Evolutionary conservation across 2,888 invertebrate genomes (phyloP), one percentile per base, ranked within the genome.

Genomic region (Parnassius smintheus): DNA sequence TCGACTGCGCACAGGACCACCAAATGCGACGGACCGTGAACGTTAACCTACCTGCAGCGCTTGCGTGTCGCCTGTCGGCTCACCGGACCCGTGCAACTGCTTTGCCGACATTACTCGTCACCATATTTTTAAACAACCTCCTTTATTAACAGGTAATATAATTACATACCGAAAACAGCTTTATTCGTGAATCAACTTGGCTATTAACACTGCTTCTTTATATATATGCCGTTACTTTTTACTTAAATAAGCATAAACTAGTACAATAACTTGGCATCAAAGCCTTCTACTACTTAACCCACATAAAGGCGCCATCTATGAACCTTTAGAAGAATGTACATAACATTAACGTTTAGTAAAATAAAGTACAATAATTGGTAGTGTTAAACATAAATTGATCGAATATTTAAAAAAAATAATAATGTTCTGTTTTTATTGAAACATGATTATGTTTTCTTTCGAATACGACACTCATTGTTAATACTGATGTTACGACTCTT

Each of bases 1-100:
- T 81, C 78, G 79, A 80, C 81, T 83, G 83, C 84, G 82, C 88
- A 83, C 80, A 83, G 85, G 80, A 84, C 82, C 81, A 83, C 79
- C 88, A 87, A 90, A 85, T 89, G 90, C 90, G 87, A 78, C 85
- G 79, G 88, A 90, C 82, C 91, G 88, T 91, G 82, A 88, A 89
- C 81, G 81, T 83, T 91, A 90, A 90, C 91, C 90, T 91, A 91
- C 90, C 91, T 91, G 90, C 79, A 79, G 83, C 88, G 89, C 85
- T 88, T 87, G 91, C 91, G 91, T 91, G 91, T 91, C 88, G 83
- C 77, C 75, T 64, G 70, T 70, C 78, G 71, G 78, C 75, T 75
- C 79, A 80, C 77, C 83, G 78, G 81, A 79, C 84, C 84, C 81
- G 75, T 71, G 73, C 72, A 67, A 67, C 88, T 82, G 82, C 77